Conservation (phyloP, 2,888 invertebrate species). For the Nomada ruficornis region DNA sequence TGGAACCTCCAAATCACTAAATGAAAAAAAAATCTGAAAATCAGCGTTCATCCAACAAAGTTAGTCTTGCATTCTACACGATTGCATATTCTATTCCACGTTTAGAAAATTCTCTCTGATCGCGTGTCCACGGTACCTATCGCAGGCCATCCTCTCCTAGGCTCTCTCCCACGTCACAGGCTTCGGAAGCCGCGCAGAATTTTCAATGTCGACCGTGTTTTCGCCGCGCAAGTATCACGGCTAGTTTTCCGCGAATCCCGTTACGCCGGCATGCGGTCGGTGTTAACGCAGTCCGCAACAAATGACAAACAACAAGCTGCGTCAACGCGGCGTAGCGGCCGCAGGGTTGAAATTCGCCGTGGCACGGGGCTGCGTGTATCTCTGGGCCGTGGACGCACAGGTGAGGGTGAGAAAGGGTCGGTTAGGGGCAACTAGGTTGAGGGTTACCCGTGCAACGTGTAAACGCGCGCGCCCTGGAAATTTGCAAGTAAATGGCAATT, state of each 20-base stretch:
- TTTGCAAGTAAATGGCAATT: conserved; percentile 84
- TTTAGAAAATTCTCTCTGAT: too few species aligned
- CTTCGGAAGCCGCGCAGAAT: conserved; percentile 19
- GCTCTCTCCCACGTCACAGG: not conserved
- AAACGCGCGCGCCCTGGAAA: conserved; percentile 78
- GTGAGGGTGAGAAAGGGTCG: conserved; percentile 10
- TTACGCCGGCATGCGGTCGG: conserved; percentile 38
- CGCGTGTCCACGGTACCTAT: too few species aligned
- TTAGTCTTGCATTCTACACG: too few species aligned
- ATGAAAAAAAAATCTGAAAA: too few species aligned
- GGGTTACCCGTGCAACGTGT: conserved; percentile 71
- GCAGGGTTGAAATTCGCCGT: conserved; percentile 31
- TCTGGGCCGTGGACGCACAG: not conserved
- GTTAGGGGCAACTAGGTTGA: conserved; percentile 28
- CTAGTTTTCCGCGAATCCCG: conserved; percentile 25
- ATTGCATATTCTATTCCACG: too few species aligned
- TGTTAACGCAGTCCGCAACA: conserved; percentile 76
- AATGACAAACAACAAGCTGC: conserved; percentile 78
- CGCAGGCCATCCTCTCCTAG: too few species aligned
- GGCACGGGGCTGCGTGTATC: not conserved
- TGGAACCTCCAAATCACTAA: too few species aligned
- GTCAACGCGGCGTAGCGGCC: conserved; percentile 64
- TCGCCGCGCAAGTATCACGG: conserved; percentile 22
- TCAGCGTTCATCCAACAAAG: too few species aligned
- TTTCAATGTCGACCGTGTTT: conserved; percentile 7